Evolutionary conservation across 2,888 invertebrate genomes (phyloP).

Genomic region (Papilio protenor): DNA sequence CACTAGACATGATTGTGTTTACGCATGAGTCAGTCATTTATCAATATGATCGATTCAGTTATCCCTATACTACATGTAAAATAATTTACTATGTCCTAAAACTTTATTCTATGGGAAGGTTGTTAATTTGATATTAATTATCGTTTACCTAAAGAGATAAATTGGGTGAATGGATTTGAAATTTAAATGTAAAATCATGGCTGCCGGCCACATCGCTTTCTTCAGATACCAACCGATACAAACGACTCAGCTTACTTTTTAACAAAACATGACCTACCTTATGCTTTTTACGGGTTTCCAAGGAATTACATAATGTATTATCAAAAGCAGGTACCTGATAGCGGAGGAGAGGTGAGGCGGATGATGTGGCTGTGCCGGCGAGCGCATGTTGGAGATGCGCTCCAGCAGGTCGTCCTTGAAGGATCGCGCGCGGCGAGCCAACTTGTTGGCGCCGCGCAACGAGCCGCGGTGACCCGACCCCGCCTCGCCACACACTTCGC

Average conservation of each 20-base stretch:
- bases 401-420: constrained; percentile 97
- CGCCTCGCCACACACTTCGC: constrained; percentile 79
- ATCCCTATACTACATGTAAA: neutral
- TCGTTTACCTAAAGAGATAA: neutral
- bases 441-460: constrained; percentile 90
- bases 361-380: constrained; percentile 86
- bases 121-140: neutral
- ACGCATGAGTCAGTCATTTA: neutral
- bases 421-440: constrained; percentile 94
- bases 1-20: neutral
- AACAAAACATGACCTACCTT: neutral
- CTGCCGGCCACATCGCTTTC: neutral
- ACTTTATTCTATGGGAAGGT: neutral
- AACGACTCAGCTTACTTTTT: neutral
- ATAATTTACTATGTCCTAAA: too few relatives aligned
- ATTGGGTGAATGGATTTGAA: neutral
- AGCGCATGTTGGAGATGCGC: constrained; percentile 95
- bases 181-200: neutral
- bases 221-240: neutral
- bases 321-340: constrained; percentile 63
- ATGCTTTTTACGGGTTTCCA: neutral
- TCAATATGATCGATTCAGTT: neutral
- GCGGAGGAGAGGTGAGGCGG: constrained; percentile 78
- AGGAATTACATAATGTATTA: neutral
- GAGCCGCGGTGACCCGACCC: constrained; percentile 90